These are phyloP conservation scores for Asteroscopus sphinx DNA, from an alignment of 2,888 invertebrate species.

Conservation along the genomic window DNA sequence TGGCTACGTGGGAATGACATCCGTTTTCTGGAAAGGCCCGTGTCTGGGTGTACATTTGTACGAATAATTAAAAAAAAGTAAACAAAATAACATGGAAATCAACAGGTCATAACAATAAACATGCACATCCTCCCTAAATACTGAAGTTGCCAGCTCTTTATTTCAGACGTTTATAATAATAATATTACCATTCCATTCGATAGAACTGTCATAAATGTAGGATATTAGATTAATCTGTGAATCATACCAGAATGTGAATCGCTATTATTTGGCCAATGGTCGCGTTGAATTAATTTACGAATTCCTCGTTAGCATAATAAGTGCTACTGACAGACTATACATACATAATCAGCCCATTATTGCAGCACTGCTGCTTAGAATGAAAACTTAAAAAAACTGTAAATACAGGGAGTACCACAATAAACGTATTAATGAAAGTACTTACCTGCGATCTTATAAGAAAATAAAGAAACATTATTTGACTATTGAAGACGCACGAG, in stretches of 20 bases:
- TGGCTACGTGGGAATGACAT: no score
- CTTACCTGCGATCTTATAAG: no score
- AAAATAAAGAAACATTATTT: no score
- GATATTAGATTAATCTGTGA: constrained; percentile 27
- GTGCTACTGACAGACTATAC: constrained; percentile 21
- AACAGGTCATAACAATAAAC: constrained; percentile 8
- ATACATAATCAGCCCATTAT: no score
- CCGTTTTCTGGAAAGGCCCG: no score
- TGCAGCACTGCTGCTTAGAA: no score
- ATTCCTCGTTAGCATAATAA: constrained; percentile 22
- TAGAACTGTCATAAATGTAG: constrained; percentile 16
- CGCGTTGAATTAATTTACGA: constrained; percentile 31
- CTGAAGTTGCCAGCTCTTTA: constrained; percentile 5
- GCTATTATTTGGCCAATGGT: constrained; percentile 36
- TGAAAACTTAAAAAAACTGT: no score
- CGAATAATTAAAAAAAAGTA: no score
- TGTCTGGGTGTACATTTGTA: no score
- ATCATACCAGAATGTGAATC: constrained; percentile 34
- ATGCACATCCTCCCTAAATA: constrained; percentile 10
- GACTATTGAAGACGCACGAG: no score
- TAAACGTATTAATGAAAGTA: no score
- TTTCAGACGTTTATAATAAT: constrained; percentile 11
- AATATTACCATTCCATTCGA: constrained; percentile 12
- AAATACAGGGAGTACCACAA: no score
- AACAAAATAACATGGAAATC: background rate